Evolutionary conservation across 1,140 invertebrate species (phyloP), one percentile per base, ranked within the genome.

Genomic region (Ruditapes philippinarum): DNA sequence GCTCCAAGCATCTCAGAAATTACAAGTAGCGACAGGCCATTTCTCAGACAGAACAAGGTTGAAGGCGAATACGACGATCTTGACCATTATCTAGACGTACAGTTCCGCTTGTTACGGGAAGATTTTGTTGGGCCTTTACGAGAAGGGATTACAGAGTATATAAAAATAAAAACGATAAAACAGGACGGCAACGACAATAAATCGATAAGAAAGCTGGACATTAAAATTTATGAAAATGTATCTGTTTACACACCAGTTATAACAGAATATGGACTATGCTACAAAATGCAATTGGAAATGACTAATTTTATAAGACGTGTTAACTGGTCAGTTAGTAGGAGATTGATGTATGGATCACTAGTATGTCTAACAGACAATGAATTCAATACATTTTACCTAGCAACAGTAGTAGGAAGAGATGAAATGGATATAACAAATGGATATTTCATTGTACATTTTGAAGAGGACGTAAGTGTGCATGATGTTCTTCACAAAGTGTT

Each of bases 11-110:
- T 62, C 28, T 68, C 70, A 28, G 95, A 96, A 68, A 87, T 96
- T 33, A 62, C 91, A 9, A 54, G 83, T 19, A 80, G 85, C 11
- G 60, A 87, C 28, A 83, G 89, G 65, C 91, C 95, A 31, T 97
- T 96, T 95, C 89, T 97, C 22, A 95, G 97, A 1, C 95, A 96
- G 19, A 97, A 97, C 93, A 96, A 97, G 54, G 93, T 97, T 0
- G 91, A 96, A 49, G 97, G 97, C 4, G 91, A 94, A 0, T 98
- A 97, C 93, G 90, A 95, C 7, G 95, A 96, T 93, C 95, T 97
- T 0, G 96, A 97, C 38, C 97, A 98, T 91, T 98, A 98, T 93
- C 95, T 98, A 11, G 97, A 98, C 92, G 96, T 97, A 0, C 98
- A 98, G 91, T 98, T 98, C 92, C 95, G 97, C 11, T 95, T 98